Base-by-base conservation (phyloP, 2,113 vertebrate genomes). In the Cygnus atratus region DNA sequence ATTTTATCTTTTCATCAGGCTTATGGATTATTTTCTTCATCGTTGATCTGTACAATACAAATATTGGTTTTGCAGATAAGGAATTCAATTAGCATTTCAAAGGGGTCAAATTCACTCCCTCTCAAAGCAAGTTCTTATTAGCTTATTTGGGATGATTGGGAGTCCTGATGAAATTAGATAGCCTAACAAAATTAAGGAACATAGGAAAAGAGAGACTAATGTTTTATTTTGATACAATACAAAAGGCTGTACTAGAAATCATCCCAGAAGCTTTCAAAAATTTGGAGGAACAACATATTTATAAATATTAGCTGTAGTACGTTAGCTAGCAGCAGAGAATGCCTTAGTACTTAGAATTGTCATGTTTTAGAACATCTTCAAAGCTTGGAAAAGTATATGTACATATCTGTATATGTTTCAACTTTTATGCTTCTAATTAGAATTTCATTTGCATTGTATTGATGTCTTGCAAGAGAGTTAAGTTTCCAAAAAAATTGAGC, bases 61-160 rank as follows among this genome's bases (percentile, higher is more conserved):
- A 96, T 94, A 95, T 92, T 95, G 76, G 78, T 79, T 94, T 94
- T 92, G 35, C 33, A 91, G 92, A 95, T 92, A 95, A 95, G 87
- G 52, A 94, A 86, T 94, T 97, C 91, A 96, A 86, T 97, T 96
- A 97, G 29, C 78, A 95, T 96, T 96, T 97, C 87, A 92, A 92
- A 97, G 68, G 73, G 86, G 75, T 92, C 84, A 95, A 44, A 91
- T 79, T 92, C 50, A 55, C 58, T 84, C 63, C 75, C 19, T 80
- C 57, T 74, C 18, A 62, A 55, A 88, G 41, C 28, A 90, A 82
- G 35, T 77, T 87, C 44, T 86, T 93, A 66, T 22, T 89, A 91
- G 28, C 28, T 89, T 84, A 76, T 88, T 92, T 96, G 79, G 68
- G 44, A 66, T 90, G 83, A 90, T 29, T 92, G 11, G 39, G 72